Evolutionary conservation across 92 coral and sea anemone species (phyloP), one percentile per base, ranked within the genome.

Genomic region (Metridium senile): DNA sequence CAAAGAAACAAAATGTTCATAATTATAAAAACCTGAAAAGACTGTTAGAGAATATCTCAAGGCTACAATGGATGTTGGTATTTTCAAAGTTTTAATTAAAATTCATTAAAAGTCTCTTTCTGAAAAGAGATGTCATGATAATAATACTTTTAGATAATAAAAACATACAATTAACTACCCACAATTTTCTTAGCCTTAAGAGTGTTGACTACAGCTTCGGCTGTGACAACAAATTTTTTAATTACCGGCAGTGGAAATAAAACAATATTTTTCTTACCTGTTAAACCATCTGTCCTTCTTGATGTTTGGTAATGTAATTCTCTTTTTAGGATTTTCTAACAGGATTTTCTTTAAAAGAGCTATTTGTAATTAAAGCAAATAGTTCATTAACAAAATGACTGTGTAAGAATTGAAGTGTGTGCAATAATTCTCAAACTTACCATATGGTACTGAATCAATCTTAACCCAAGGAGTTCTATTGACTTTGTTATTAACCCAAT

Each of bases 201-300:
- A n/a, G n/a, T n/a, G n/a, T n/a, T n/a, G n/a, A n/a, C n/a, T n/a
- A n/a, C n/a, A n/a, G n/a, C n/a, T n/a, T n/a, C n/a, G n/a, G n/a
- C n/a, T n/a, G n/a, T n/a, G n/a, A n/a, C n/a, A n/a, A n/a, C n/a
- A n/a, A n/a, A n/a, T n/a, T n/a, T n/a, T n/a, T n/a, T n/a, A n/a
- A n/a, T n/a, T n/a, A n/a, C n/a, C n/a, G n/a, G n/a, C n/a, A n/a
- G n/a, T n/a, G n/a, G n/a, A n/a, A n/a, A n/a, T n/a, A n/a, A n/a
- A n/a, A 4, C 49, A 4, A 26, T 1, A 11, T 31, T 30, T 33
- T 21, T 26, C 63, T 62, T 11, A 27, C 95, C 93, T 89, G 33
- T 74, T 81, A 68, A 81, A 94, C 98, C 98, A 94, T 71, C 82
- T 92, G 58, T 94, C 97, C 81, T 89, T 92, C 91, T 94, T 94